These are phyloP conservation scores for Sarcophaga peregrina DNA, from an alignment of 1,140 invertebrate genomes.

Conservation along the genomic window DNA sequence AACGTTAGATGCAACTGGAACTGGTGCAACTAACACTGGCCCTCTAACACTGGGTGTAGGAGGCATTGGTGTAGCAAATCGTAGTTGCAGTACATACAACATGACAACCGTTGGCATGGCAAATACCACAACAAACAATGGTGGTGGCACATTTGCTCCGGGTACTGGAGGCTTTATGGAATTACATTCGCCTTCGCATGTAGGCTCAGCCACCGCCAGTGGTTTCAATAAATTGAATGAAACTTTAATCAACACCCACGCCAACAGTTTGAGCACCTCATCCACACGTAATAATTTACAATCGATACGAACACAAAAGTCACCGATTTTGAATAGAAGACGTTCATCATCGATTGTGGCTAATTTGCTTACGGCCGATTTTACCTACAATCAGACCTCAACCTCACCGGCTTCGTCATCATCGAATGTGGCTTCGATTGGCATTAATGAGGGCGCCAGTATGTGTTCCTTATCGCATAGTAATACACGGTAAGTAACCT, in stretches of 20 bases:
- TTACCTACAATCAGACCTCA: constrained; percentile 45
- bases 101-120: constrained; percentile 22
- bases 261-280: constrained; percentile 31
- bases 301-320: constrained; percentile 53
- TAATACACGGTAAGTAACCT: constrained; percentile 45
- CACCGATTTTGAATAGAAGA: constrained; percentile 56
- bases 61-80: background rate
- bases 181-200: constrained; percentile 46
- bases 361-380: constrained; percentile 53
- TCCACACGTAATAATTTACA: constrained; percentile 47
- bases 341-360: constrained; percentile 59
- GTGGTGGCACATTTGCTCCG: background rate
- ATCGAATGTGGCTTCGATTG: background rate
- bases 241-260: constrained; percentile 29
- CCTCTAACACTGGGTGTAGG: background rate
- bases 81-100: constrained; percentile 30
- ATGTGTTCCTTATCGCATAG: constrained; percentile 47
- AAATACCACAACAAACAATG: constrained; percentile 2
- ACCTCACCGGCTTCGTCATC: constrained; percentile 12
- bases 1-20: constrained; percentile 29
- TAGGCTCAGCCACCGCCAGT: background rate
- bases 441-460: background rate
- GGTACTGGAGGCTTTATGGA: constrained; percentile 42
- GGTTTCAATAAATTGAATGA: constrained; percentile 26
- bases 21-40: no score